Percentiles rank a stretch among this genome's conserved stretches.
Evolutionary conservation across 2,797 vertebrate species (phyloP).

Genomic region (Periparus ater): DNA sequence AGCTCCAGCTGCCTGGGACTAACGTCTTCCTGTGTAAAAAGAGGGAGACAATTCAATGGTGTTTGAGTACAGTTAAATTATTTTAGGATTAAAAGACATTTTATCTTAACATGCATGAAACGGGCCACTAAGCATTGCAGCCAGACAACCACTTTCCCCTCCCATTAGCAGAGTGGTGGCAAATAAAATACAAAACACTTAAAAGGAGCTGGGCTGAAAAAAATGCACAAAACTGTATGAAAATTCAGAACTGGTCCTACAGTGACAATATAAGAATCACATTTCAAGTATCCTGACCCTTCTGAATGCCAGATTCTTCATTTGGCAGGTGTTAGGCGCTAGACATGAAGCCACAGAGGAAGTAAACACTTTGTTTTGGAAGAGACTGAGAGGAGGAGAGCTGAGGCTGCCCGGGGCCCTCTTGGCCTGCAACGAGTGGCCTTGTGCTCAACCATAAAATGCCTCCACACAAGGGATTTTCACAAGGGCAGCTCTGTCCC

Average conservation of each 20-base stretch:
- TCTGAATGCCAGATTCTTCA: neutral
- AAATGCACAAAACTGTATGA: neutral
- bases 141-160: neutral
- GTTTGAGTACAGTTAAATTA: neutral
- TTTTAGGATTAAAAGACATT: neutral
- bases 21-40: neutral
- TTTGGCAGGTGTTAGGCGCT: fast-evolving
- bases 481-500: too few species aligned
- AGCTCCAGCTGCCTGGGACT: neutral
- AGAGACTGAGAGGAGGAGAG: neutral
- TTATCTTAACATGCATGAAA: neutral
- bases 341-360: neutral
- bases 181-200: neutral
- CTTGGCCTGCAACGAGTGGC: neutral
- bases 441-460: neutral
- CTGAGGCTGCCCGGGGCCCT: neutral
- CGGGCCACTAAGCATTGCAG: neutral
- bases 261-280: neutral
- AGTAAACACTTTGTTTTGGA: neutral
- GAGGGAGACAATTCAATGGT: neutral
- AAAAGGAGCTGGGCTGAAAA: neutral
- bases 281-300: neutral
- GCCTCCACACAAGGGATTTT: neutral
- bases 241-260: neutral
- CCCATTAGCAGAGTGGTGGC: neutral